Evolutionary conservation across 2,113 vertebrate species (phyloP), one percentile per base, ranked within the genome.

Genomic region (Etheostoma spectabile): DNA sequence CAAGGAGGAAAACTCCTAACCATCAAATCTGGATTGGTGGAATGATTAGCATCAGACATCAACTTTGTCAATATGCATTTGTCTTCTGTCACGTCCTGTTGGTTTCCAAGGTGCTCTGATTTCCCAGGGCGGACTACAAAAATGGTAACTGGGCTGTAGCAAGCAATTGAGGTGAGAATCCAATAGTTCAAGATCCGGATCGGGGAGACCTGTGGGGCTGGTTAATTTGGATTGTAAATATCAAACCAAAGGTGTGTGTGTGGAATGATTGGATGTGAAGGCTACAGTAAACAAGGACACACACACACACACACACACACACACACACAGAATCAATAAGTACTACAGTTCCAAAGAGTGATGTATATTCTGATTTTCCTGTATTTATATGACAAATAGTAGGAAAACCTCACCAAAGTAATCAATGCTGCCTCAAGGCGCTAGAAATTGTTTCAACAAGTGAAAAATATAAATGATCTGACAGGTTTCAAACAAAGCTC

Each of bases 151-250:
- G 49, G 6, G 24, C 67, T 7, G 18, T 48, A 56, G 65, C 52
- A 86, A 87, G 74, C 63, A 86, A 88, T 91, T 90, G 62, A 82
- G 56, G 48, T 83, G 71, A 76, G 60, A 80, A 87, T 74, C 65
- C 77, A 65, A 86, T 82, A 84, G 61, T 73, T 83, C 27, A 56
- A 33, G 51, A 88, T 86, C 59, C 64, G 30, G 30, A 81, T 72
- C 64, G 67, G 22, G 7, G 46, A 69, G 64, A 71, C 71, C 74
- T 75, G 45, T 0, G 22, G 74, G 74, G 77, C 56, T 72, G 48
- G 27, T 85, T 83, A 72, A 78, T 33, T 79, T 42, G 38, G n/a
- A 52, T 27, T 51, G 18, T 48, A 22, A 57, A 42, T 33, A 68
- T 71, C 79, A 78, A 48, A 76, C 7, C n/a, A 46, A 22, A 60